Percentiles rank a stretch among this genome's conserved stretches.
Evolutionary conservation across 2,888 invertebrate genomes (phyloP).

Genomic region (Melinaea menophilus): DNA sequence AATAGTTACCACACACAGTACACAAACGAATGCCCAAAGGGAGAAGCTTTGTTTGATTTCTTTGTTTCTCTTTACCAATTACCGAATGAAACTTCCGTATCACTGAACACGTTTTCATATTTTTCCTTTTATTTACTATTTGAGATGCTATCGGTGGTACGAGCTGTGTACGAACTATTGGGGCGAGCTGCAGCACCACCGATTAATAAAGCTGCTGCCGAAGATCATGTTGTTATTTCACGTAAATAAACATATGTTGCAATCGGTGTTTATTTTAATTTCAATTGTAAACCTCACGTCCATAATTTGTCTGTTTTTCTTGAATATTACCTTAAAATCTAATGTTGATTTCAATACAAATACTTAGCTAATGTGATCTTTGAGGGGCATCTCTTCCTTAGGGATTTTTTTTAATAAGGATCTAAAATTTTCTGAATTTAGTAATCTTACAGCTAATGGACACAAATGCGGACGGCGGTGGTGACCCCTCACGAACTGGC

Average conservation of each 20-base stretch:
- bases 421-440: background rate
- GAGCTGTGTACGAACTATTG: conserved; percentile 91
- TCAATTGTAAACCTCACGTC: too few species aligned
- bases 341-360: too few species aligned
- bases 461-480: conserved; percentile 86
- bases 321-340: conserved; percentile 42
- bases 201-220: conserved; percentile 84
- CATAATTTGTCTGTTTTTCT: too few species aligned
- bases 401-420: background rate
- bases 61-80: too few species aligned
- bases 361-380: too few species aligned
- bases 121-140: too few species aligned
- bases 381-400: too few species aligned
- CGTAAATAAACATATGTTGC: conserved; percentile 71
- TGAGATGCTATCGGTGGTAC: conserved; percentile 90
- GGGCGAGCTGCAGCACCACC: conserved; percentile 87
- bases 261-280: background rate
- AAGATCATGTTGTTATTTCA: conserved; percentile 92
- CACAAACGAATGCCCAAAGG: too few species aligned
- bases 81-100: too few species aligned
- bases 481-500: conserved; percentile 89
- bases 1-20: too few species aligned
- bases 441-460: conserved; percentile 82
- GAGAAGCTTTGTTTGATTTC: too few species aligned
- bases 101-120: too few species aligned